Evolutionary conservation across 2,888 invertebrate genomes (phyloP), one percentile per base, ranked within the genome.

Genomic region (Epicampocera succincta): DNA sequence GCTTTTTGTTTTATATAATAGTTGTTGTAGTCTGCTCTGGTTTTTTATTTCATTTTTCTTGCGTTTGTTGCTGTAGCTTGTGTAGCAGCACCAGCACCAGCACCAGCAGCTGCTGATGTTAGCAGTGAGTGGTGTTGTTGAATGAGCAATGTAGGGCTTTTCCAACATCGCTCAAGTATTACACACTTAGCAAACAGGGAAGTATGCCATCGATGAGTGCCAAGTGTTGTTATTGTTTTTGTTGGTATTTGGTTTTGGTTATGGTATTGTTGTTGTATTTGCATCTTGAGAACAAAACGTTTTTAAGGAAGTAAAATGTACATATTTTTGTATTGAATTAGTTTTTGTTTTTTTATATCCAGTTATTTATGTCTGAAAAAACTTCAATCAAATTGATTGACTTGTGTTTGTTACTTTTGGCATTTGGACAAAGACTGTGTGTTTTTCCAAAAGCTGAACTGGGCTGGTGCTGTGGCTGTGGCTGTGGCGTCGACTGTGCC

Each of bases 151-250:
- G 60, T 82, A 71, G 66, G 60, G 52, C 72, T 79, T 60, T 72
- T 79, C 52, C 66, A 78, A 65, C 29, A 79, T 73, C 60, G 58
- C 66, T 68, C 73, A 79, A 79, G 78, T 79, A 79, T 79, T 66
- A 25, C 78, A 79, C 78, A 79, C 78, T 79, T 79, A 79, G 73
- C 68, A 79, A 33, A 79, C 25, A 60, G 78, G 78, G 78, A 79
- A 79, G 78, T 44, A 79, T 73, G 78, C 78, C 72, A 48, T 60
- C 52, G 11, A 40, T 38, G 21, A 66, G 52, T 73, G 72, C 66
- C 72, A 72, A 66, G 44, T 52, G 44, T 17, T 13, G 17, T 73
- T 58, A 5, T 25, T 15, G 9, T 15, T 15, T 15, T 25, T 8
- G n/a, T 63, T 54, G 3, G n/a, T n/a, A n/a, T n/a, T n/a, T n/a